Conservation (phyloP, 1,140 invertebrate genomes). For the Camponotus vicinus region DNA sequence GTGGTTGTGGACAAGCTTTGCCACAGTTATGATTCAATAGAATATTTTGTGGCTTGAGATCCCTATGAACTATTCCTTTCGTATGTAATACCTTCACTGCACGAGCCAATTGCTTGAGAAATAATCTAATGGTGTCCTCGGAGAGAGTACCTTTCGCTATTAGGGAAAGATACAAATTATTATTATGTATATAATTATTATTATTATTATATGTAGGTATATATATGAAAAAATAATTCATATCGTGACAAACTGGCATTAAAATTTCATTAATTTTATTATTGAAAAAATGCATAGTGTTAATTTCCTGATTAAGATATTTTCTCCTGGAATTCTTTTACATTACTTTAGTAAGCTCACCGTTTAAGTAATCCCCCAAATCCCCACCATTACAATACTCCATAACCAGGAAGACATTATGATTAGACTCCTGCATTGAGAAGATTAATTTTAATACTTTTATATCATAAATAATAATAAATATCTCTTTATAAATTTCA, state of each 20-base stretch:
- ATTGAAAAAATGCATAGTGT: neutral
- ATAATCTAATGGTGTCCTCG: slow-evolving; percentile 98
- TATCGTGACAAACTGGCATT: neutral
- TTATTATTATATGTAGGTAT: too few relatives aligned
- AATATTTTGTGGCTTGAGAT: slow-evolving; percentile 99
- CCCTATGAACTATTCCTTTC: slow-evolving; percentile 99
- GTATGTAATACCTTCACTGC: slow-evolving; percentile 98
- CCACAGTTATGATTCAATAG: slow-evolving; percentile 94
- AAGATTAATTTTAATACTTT: slow-evolving; percentile 43
- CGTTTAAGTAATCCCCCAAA: slow-evolving; percentile 97
- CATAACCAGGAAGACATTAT: slow-evolving; percentile 98
- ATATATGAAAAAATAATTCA: slow-evolving; percentile 11
- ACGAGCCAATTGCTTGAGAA: slow-evolving; percentile 97
- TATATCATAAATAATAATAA: neutral
- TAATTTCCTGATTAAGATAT: slow-evolving; percentile 14
- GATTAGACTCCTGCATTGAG: slow-evolving; percentile 91
- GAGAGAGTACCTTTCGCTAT: slow-evolving; percentile 96
- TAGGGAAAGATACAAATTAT: slow-evolving; percentile 61
- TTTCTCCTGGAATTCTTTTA: neutral
- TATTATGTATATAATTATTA: too few relatives aligned
- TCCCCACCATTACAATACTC: slow-evolving; percentile 99
- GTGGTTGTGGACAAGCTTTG: slow-evolving; percentile 93
- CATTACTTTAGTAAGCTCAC: slow-evolving; percentile 83
- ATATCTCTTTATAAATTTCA: neutral
- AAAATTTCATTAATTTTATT: neutral